These are phyloP conservation scores for Carpatolechia fugitivella DNA, from an alignment of 2,888 invertebrate genomes.

Conservation along the genomic window DNA sequence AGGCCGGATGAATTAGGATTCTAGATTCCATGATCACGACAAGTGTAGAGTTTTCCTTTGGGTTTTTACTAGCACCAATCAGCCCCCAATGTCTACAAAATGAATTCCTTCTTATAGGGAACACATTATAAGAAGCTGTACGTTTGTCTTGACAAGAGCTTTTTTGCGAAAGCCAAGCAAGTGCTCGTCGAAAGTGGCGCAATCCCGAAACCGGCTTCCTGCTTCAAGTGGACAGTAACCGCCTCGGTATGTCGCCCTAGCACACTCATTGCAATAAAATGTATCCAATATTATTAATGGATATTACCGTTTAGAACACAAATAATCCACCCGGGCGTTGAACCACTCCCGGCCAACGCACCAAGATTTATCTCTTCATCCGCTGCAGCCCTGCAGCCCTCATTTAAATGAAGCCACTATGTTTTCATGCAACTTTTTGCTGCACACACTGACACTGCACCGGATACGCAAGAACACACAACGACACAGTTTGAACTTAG, in stretches of 20 bases:
- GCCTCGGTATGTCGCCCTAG: too few species aligned
- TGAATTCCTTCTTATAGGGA: too few species aligned
- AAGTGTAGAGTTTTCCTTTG: too few species aligned
- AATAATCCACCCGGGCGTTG: constrained; percentile 40
- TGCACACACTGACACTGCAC: constrained; percentile 28
- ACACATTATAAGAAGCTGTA: too few species aligned
- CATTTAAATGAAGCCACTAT: constrained; percentile 27
- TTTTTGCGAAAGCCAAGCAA: background rate
- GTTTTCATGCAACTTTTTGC: constrained; percentile 21
- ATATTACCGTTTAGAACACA: constrained; percentile 53
- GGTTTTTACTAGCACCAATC: too few species aligned
- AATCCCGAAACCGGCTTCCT: background rate
- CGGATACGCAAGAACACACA: constrained; percentile 8
- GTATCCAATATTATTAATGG: background rate
- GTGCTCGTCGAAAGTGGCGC: background rate
- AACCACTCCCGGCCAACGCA: constrained; percentile 62
- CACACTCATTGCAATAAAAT: background rate
- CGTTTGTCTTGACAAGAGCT: background rate
- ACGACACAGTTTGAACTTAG: constrained; percentile 7
- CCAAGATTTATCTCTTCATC: constrained; percentile 50
- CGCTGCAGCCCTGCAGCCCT: constrained; percentile 38
- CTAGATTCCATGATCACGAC: too few species aligned
- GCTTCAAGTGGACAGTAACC: background rate
- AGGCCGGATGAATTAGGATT: too few species aligned
- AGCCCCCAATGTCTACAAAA: too few species aligned